Percentiles rank a stretch among this genome's conserved stretches.
These are phyloP conservation scores for Hirtodrosophila confusa DNA, from an alignment of 2,888 invertebrate genomes.

Conservation along the genomic window DNA sequence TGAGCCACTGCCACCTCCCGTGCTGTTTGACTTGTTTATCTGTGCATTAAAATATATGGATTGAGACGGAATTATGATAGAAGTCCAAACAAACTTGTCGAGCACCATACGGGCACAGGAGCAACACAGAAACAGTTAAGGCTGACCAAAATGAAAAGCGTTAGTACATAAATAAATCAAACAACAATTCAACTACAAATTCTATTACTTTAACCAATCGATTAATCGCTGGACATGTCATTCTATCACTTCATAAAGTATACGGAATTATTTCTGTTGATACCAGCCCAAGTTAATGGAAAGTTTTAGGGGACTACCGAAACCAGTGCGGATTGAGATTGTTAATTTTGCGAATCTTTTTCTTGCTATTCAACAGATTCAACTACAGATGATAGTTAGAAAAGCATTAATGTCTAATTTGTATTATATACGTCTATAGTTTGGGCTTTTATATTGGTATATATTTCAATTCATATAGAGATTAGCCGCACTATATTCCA, in stretches of 20 bases:
- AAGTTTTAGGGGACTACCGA: slow-evolving; percentile 30
- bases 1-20: slow-evolving; percentile 50
- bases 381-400: too few relatives aligned
- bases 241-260: slow-evolving; percentile 5
- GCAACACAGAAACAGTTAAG: slow-evolving; percentile 42
- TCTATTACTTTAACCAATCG: slow-evolving; percentile 22
- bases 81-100: neutral
- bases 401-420: too few relatives aligned
- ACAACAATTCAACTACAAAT: slow-evolving; percentile 40
- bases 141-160: slow-evolving; percentile 52
- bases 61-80: neutral
- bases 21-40: slow-evolving; percentile 56
- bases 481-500: too few relatives aligned
- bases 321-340: slow-evolving; percentile 41
- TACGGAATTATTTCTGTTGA: slow-evolving; percentile 6
- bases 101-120: slow-evolving; percentile 6
- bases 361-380: neutral
- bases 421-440: too few relatives aligned
- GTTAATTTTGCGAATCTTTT: neutral
- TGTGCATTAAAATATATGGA: slow-evolving; percentile 32
- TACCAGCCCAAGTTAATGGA: slow-evolving; percentile 6
- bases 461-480: too few relatives aligned
- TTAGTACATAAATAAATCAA: slow-evolving; percentile 49
- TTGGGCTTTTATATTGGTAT: too few relatives aligned
- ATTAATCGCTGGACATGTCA: slow-evolving; percentile 8